A percentile compares a stretch with the other conserved stretches of the same genome.
These are phyloP conservation scores for Onychostruthus taczanowskii DNA, from an alignment of 2,113 vertebrate species.

Conservation along the genomic window DNA sequence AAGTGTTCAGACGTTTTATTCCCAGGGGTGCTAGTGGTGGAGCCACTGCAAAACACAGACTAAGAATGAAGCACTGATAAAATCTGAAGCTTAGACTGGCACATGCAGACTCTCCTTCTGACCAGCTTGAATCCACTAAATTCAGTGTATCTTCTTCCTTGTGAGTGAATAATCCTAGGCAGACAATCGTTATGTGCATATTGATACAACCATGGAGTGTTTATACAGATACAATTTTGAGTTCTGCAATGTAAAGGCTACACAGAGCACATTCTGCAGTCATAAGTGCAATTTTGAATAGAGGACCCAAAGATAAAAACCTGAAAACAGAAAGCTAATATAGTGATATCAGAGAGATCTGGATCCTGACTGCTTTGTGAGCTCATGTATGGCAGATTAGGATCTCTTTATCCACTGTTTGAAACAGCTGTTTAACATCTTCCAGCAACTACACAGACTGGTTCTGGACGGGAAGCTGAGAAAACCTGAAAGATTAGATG, in stretches of 20 bases:
- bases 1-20: background rate
- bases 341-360: background rate
- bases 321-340: constrained; percentile 1
- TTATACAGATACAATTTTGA: background rate
- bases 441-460: background rate
- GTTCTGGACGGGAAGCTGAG: background rate
- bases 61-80: background rate
- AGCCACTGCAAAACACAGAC: background rate
- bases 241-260: background rate
- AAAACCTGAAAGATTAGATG: background rate
- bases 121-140: background rate
- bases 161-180: background rate
- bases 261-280: background rate
- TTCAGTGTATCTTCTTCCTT: background rate
- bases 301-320: background rate
- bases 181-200: background rate
- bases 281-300: background rate
- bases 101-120: background rate
- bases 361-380: background rate
- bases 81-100: background rate
- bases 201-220: background rate
- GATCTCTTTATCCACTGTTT: background rate
- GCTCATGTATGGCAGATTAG: background rate
- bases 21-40: background rate
- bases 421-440: background rate